phyloP scores from a whole-genome alignment of 2,797 vertebrate genomes.

The Vultur gryphus region DNA sequence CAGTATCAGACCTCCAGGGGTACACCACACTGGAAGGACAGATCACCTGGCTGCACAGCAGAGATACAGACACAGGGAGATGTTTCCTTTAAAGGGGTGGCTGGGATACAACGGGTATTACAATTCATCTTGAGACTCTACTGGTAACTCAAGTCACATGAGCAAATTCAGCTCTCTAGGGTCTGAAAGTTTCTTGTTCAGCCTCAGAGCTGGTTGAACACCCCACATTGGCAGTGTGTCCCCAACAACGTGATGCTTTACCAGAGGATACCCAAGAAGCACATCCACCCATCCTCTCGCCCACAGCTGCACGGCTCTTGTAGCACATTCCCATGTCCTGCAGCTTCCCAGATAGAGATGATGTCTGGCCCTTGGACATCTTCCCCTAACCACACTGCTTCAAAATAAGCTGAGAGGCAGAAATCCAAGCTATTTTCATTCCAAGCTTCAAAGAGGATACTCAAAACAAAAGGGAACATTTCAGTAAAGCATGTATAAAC shows the following conservation, averaged over 20 bases:
- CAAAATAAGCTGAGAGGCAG: not conserved
- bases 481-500: not conserved
- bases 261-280: not conserved
- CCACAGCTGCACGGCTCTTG: not conserved
- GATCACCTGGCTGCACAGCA: not conserved
- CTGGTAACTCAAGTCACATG: not conserved
- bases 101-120: not conserved
- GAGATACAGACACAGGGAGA: not conserved
- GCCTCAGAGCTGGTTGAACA: not conserved
- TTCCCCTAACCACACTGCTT: not conserved
- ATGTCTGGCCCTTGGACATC: not conserved
- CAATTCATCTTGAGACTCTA: fast-evolving
- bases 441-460: not conserved
- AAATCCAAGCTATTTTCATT: slow-evolving; percentile 1
- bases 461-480: not conserved
- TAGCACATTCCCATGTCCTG: not conserved
- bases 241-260: not conserved
- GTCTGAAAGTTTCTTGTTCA: not conserved
- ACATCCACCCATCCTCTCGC: not conserved
- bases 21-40: not conserved
- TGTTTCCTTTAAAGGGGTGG: not conserved
- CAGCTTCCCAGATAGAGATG: not conserved
- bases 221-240: fast-evolving
- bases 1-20: not conserved
- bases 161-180: not conserved